Conservation (phyloP, 2,888 invertebrate genomes). For the Clostera curtula region DNA sequence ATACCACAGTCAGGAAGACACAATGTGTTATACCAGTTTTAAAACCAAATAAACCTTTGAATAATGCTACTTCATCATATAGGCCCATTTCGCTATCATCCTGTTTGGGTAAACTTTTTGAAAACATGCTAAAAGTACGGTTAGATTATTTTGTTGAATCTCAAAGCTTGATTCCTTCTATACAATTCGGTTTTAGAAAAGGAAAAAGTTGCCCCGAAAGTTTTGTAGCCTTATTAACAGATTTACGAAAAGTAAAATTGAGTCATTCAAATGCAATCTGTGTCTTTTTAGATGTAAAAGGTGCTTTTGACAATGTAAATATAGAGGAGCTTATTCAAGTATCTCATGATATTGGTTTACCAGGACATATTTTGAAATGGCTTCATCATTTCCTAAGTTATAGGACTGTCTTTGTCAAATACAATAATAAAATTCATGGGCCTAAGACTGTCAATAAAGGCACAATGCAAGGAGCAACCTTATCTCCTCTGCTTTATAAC, state of each 20-base stretch:
- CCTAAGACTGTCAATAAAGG: slow-evolving; percentile 9
- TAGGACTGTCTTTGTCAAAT: slow-evolving; percentile 12
- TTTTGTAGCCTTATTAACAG: slow-evolving; percentile 3
- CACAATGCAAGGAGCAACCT: slow-evolving; percentile 12
- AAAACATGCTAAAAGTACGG: slow-evolving; percentile 6
- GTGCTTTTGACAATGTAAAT: slow-evolving; percentile 16
- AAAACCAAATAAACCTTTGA: slow-evolving; percentile 2
- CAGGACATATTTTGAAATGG: slow-evolving; percentile 4
- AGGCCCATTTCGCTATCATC: slow-evolving; percentile 6
- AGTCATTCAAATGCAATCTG: slow-evolving; percentile 3
- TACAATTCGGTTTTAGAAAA: slow-evolving; percentile 6
- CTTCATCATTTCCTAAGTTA: slow-evolving; percentile 7
- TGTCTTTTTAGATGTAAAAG: slow-evolving; percentile 11
- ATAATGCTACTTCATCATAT: slow-evolving; percentile 3
- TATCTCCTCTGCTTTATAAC: slow-evolving; percentile 12
- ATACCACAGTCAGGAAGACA: background rate
- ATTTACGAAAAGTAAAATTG: slow-evolving; percentile 3
- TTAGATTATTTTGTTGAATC: slow-evolving; percentile 2
- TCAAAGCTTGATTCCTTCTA: too few relatives aligned
- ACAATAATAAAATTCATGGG: slow-evolving; percentile 12
- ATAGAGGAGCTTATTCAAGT: slow-evolving; percentile 1
- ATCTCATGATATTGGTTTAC: background rate
- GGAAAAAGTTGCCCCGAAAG: slow-evolving; percentile 9
- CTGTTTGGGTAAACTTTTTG: slow-evolving; percentile 9
- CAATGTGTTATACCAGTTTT: slow-evolving; percentile 2